phyloP scores from a whole-genome alignment of 2,797 vertebrate species.

The Neomorphus geoffroyi region DNA sequence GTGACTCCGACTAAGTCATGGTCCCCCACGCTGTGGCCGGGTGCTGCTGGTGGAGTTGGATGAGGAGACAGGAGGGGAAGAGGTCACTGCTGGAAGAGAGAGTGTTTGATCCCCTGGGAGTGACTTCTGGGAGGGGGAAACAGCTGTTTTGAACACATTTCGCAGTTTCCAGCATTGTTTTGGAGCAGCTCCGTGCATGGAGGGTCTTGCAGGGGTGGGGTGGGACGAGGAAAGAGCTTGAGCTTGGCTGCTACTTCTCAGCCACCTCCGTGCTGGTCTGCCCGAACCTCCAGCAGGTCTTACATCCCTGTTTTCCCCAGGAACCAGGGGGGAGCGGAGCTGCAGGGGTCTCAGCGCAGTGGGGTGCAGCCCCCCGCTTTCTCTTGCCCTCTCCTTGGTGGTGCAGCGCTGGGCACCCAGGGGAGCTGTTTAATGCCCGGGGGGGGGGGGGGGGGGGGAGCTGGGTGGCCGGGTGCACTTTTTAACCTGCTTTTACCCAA shows the following conservation, averaged over 20 bases:
- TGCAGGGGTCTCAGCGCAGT: too few relatives aligned
- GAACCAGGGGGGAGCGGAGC: neutral
- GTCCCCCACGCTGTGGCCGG: neutral
- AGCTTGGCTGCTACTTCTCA: neutral
- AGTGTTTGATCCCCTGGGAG: neutral
- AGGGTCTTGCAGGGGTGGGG: neutral
- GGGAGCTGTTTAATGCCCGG: neutral
- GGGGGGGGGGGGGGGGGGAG: too few relatives aligned
- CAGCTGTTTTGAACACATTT: neutral
- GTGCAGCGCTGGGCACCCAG: neutral
- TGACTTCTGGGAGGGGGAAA: neutral
- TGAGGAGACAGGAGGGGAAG: too few relatives aligned
- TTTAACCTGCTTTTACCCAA: neutral
- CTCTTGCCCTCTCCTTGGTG: neutral
- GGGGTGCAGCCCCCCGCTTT: neutral
- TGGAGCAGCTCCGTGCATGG: neutral
- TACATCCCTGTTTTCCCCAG: too few relatives aligned
- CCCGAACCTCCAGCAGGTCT: neutral
- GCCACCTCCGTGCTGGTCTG: rapidly evolving
- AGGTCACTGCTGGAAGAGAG: too few relatives aligned
- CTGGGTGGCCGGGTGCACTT: neutral
- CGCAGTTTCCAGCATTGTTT: neutral
- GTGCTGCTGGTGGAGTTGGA: neutral
- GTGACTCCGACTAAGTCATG: neutral
- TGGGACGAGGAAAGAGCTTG: neutral